A percentile compares a stretch with the other conserved stretches of the same genome.
These are phyloP conservation scores for Chroicocephalus ridibundus DNA, from an alignment of 2,113 vertebrate genomes.

Conservation along the genomic window DNA sequence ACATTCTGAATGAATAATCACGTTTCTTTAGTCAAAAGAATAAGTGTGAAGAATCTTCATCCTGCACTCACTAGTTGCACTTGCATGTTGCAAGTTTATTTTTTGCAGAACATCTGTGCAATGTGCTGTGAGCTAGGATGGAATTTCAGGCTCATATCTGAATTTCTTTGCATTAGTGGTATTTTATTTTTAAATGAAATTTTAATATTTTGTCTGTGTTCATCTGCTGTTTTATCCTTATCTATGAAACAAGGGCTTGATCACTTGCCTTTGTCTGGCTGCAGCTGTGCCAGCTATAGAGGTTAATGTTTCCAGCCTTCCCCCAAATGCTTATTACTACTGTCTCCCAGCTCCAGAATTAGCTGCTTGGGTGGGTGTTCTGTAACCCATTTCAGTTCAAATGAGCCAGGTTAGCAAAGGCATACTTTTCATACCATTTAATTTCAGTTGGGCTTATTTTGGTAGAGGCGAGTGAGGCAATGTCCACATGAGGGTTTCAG, in stretches of 20 bases:
- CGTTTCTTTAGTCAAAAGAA: background rate
- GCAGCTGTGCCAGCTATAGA: slow-evolving; percentile 41
- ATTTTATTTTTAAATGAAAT: slow-evolving; percentile 23
- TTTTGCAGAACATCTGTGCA: slow-evolving; percentile 63
- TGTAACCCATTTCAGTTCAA: background rate
- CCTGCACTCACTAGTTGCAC: background rate
- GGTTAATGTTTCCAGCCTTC: slow-evolving; percentile 3
- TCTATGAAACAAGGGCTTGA: slow-evolving; percentile 13
- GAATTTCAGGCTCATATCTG: slow-evolving; percentile 12
- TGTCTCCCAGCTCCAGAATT: slow-evolving; percentile 10
- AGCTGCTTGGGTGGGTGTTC: background rate
- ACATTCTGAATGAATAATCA: background rate
- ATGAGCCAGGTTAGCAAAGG: background rate
- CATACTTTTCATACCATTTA: background rate
- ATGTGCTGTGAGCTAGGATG: background rate
- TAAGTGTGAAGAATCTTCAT: background rate
- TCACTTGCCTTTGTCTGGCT: slow-evolving; percentile 39
- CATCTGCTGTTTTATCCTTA: slow-evolving; percentile 23
- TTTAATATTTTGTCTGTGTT: slow-evolving; percentile 45
- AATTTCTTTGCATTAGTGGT: slow-evolving; percentile 39
- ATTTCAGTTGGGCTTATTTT: background rate
- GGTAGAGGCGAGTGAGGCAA: background rate
- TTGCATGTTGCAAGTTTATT: slow-evolving; percentile 44
- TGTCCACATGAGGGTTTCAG: background rate
- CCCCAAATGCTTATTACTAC: background rate